A percentile compares a stretch with the other conserved stretches of the same genome.
phyloP scores from a whole-genome alignment of 2,113 vertebrate species.

The Oophaga pumilio region DNA sequence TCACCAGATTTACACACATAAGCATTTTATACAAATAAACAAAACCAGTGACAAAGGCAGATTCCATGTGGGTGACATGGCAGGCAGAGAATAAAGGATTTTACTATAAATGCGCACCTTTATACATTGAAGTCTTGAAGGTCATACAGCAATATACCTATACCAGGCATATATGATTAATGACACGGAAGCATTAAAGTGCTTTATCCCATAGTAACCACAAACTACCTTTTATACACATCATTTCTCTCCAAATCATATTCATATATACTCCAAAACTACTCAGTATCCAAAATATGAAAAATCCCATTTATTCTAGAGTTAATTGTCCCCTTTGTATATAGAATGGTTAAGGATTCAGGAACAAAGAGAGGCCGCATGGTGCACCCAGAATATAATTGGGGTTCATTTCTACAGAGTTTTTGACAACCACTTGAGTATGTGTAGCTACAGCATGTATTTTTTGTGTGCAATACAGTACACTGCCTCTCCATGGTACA shows the following conservation, averaged over 20 bases:
- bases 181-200: not conserved
- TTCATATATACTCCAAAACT: not conserved
- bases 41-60: not conserved
- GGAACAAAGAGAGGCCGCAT: no score
- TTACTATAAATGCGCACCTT: not conserved
- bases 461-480: no score
- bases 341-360: not conserved
- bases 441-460: no score
- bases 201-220: not conserved
- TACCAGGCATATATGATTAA: not conserved
- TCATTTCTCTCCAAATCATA: not conserved
- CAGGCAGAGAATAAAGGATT: not conserved
- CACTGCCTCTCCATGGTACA: no score
- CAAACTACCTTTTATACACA: not conserved
- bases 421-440: no score
- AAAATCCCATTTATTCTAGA: not conserved
- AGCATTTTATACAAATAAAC: not conserved
- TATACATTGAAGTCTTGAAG: no score
- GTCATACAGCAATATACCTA: not conserved
- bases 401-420: no score
- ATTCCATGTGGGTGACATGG: not conserved
- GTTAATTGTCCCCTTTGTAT: not conserved
- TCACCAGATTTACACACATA: slow-evolving; percentile 5
- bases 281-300: no score
- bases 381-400: no score